Conservation (phyloP, 2,888 invertebrate species). For the Agrilus mali region DNA sequence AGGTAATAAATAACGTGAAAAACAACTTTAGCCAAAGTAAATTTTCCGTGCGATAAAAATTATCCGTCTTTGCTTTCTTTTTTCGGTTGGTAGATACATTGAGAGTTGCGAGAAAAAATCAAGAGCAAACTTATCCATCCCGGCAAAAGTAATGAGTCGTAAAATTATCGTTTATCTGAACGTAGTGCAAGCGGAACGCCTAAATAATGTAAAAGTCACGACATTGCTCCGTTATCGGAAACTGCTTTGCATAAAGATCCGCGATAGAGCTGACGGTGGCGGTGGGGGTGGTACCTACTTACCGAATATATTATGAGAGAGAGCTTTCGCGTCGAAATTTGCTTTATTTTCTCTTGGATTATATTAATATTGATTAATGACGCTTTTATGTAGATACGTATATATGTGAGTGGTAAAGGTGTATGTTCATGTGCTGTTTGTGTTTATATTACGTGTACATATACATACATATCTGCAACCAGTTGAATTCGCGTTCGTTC, state of each 20-base stretch:
- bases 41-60: too few relatives aligned
- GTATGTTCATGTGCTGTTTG: too few relatives aligned
- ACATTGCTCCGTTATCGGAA: slow-evolving; percentile 33
- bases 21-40: too few relatives aligned
- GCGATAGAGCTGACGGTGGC: too few relatives aligned
- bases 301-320: slow-evolving; percentile 25
- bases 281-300: too few relatives aligned
- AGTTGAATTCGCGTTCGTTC: slow-evolving; percentile 18
- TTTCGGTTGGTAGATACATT: slow-evolving; percentile 3
- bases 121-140: slow-evolving; percentile 30
- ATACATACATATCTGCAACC: slow-evolving; percentile 21
- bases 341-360: slow-evolving; percentile 24
- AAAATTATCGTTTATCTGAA: slow-evolving; percentile 32
- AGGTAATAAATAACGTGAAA: too few relatives aligned
- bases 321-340: slow-evolving; percentile 22
- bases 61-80: background rate
- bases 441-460: too few relatives aligned
- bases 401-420: too few relatives aligned
- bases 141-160: slow-evolving; percentile 34
- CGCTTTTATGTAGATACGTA: slow-evolving; percentile 15
- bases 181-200: slow-evolving; percentile 25
- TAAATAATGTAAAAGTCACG: slow-evolving; percentile 34
- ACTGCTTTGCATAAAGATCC: slow-evolving; percentile 36
- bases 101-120: slow-evolving; percentile 6
- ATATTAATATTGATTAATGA: slow-evolving; percentile 31